Percentiles rank a stretch among this genome's conserved stretches.
phyloP scores from a whole-genome alignment of 2,888 invertebrate genomes.

The Rhorus exstirpatorius region DNA sequence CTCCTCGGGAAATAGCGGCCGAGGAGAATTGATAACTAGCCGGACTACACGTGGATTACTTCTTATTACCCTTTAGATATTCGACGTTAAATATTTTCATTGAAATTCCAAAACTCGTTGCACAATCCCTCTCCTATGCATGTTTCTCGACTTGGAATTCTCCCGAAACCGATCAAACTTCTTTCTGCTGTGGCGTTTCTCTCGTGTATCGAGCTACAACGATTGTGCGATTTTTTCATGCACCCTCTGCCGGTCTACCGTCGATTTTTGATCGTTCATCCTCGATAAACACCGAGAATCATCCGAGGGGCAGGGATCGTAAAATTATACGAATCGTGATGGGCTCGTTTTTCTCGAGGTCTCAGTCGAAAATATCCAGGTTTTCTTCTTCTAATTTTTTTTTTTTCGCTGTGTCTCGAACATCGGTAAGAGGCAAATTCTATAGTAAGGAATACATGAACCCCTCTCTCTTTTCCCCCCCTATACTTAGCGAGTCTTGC shows the following conservation, averaged over 20 bases:
- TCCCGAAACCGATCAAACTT: not conserved
- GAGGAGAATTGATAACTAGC: constrained; percentile 39
- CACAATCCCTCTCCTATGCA: not conserved
- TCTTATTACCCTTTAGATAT: constrained; percentile 28
- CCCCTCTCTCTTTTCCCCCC: constrained; percentile 41
- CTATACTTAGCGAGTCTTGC: constrained; percentile 73
- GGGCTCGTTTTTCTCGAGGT: constrained; percentile 16
- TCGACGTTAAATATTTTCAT: constrained; percentile 34
- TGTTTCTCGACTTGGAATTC: constrained; percentile 1
- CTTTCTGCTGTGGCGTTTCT: not conserved
- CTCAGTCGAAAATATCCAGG: not conserved
- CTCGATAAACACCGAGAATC: constrained; percentile 41
- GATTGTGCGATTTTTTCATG: constrained; percentile 21
- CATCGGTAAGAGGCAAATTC: constrained; percentile 27
- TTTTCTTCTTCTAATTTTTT: not conserved
- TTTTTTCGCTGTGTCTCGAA: constrained; percentile 7
- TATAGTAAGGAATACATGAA: constrained; percentile 41
- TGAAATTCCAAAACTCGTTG: constrained; percentile 29
- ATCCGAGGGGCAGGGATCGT: constrained; percentile 12
- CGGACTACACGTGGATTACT: constrained; percentile 24
- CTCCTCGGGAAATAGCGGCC: constrained; percentile 44
- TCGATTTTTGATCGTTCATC: constrained; percentile 19
- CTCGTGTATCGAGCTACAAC: not conserved
- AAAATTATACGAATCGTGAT: constrained; percentile 51
- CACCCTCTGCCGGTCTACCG: constrained; percentile 9